These are phyloP conservation scores for Micromussa lordhowensis DNA, from an alignment of 92 coral and sea anemone species.

Conservation along the genomic window DNA sequence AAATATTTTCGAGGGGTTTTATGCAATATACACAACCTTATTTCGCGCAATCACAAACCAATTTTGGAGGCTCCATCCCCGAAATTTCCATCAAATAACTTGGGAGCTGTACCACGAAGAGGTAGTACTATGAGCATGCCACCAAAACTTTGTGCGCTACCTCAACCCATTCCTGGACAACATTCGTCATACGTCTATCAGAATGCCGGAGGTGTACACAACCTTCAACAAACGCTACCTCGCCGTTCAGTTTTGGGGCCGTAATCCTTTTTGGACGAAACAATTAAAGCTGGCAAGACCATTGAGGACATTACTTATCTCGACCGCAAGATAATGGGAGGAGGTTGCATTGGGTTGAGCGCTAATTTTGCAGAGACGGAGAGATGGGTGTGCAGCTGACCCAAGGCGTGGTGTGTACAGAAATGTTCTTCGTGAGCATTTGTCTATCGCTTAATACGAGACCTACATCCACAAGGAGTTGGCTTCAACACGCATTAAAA, in stretches of 20 bases:
- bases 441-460: constrained; percentile 46
- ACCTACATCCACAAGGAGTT: constrained; percentile 68
- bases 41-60: constrained; percentile 40
- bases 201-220: constrained; percentile 57
- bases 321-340: no score
- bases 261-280: constrained; percentile 59
- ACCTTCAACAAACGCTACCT: no score
- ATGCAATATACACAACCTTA: no score
- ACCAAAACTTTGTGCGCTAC: constrained; percentile 2
- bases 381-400: constrained; percentile 75
- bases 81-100: constrained; percentile 30
- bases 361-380: constrained; percentile 70
- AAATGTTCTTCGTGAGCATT: constrained; percentile 58
- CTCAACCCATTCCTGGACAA: constrained; percentile 35
- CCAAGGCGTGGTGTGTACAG: constrained; percentile 39
- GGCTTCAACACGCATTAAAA: constrained; percentile 71
- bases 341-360: no score
- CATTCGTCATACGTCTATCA: constrained; percentile 36
- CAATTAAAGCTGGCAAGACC: no score
- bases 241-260: constrained; percentile 29
- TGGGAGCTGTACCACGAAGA: constrained; percentile 63
- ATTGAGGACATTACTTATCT: no score
- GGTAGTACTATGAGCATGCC: constrained; percentile 72
- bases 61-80: constrained; percentile 25
- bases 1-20: no score